A percentile compares a stretch with the other conserved stretches of the same genome.
Evolutionary conservation across 2,113 vertebrate genomes (phyloP).

Genomic region (Passer montanus): DNA sequence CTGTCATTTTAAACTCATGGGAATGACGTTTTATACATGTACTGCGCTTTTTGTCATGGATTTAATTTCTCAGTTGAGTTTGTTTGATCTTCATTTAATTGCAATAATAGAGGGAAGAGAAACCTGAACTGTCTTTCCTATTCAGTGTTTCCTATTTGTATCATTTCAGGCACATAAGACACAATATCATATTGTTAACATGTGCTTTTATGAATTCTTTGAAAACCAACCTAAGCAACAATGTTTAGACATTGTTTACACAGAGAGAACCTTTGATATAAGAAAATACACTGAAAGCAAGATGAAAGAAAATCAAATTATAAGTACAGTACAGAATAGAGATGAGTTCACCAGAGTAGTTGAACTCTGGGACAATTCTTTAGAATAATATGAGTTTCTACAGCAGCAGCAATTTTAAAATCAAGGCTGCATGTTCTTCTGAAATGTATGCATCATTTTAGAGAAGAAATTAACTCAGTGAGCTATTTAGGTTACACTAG

Average conservation of each 20-base stretch:
- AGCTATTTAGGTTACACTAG: background rate
- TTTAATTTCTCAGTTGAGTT: background rate
- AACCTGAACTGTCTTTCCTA: background rate
- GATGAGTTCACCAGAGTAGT: background rate
- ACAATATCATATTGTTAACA: background rate
- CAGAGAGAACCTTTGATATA: background rate
- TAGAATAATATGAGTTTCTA: background rate
- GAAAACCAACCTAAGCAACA: background rate
- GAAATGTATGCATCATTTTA: background rate
- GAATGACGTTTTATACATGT: background rate
- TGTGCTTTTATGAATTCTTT: background rate
- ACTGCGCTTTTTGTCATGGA: background rate
- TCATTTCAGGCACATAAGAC: background rate
- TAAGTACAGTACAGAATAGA: background rate
- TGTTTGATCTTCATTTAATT: constrained; percentile 31
- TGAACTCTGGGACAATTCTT: background rate
- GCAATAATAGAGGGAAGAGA: background rate
- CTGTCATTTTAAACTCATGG: background rate
- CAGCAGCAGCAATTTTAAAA: background rate
- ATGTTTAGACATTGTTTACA: background rate
- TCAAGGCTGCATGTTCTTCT: background rate
- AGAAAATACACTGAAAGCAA: background rate
- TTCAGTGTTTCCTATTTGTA: background rate
- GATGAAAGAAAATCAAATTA: background rate
- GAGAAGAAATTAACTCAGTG: background rate